phyloP scores from a whole-genome alignment of 2,888 invertebrate species.

The Polyommatus icarus region DNA sequence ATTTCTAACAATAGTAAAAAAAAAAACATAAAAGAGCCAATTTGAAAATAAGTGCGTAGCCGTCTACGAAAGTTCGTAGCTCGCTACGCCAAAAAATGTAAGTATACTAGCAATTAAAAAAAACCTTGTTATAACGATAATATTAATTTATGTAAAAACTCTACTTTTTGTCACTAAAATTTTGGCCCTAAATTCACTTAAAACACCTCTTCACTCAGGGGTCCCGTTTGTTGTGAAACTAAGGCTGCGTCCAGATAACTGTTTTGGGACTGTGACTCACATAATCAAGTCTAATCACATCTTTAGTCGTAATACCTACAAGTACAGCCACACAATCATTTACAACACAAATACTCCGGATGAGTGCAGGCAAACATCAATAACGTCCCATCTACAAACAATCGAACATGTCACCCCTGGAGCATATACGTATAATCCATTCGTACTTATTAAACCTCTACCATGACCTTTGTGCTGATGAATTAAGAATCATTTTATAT shows the following conservation, averaged over 20 bases:
- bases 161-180: background rate
- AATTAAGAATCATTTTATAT: background rate
- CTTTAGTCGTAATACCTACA: background rate
- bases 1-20: background rate
- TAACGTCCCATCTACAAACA: conserved; percentile 59
- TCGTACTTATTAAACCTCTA: background rate
- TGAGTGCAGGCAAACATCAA: conserved; percentile 54
- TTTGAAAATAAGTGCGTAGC: background rate
- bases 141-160: background rate
- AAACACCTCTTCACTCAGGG: background rate
- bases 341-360: conserved; percentile 23
- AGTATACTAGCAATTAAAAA: background rate
- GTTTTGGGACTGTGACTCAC: background rate
- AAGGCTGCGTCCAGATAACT: background rate
- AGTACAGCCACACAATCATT: background rate
- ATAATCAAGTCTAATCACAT: background rate
- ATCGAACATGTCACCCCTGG: conserved; percentile 63
- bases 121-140: background rate
- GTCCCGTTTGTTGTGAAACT: background rate
- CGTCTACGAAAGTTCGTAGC: background rate
- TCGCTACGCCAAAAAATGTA: background rate
- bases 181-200: background rate
- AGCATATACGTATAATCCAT: background rate
- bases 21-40: background rate
- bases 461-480: background rate